Evolutionary conservation across 2,113 vertebrate genomes (phyloP).

Genomic region (Crocuta crocuta): DNA sequence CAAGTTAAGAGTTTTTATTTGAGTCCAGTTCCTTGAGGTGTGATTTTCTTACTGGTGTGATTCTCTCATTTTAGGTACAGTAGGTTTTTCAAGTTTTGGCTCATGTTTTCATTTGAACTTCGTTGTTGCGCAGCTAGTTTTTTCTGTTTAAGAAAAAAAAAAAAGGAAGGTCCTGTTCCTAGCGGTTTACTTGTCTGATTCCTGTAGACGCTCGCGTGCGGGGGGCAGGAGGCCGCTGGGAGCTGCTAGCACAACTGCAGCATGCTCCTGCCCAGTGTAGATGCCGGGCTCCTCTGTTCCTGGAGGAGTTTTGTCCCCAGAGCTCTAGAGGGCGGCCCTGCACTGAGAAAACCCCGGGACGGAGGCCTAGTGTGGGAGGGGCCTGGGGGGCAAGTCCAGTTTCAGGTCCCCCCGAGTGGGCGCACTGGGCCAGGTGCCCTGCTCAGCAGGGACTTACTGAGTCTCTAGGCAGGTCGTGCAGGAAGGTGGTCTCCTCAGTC

Average conservation of each 20-base stretch:
- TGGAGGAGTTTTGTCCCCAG: background rate
- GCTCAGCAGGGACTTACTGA: background rate
- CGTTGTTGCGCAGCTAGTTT: background rate
- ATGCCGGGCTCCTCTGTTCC: background rate
- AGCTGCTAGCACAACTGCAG: background rate
- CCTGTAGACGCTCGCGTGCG: background rate
- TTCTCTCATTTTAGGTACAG: background rate
- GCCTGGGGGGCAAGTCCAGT: background rate
- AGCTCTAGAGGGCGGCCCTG: background rate
- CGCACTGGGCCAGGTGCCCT: background rate
- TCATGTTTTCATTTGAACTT: background rate
- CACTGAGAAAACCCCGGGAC: background rate
- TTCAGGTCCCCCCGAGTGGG: background rate
- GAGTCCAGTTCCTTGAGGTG: background rate
- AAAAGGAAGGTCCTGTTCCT: background rate
- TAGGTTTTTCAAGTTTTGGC: background rate
- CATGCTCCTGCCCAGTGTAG: background rate
- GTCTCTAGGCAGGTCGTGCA: background rate
- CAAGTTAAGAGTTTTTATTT: background rate
- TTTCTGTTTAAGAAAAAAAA: background rate
- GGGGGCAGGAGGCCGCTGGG: background rate
- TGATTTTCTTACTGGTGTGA: background rate
- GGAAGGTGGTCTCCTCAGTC: background rate
- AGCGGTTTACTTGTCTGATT: background rate
- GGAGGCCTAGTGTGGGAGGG: no score